A percentile compares a stretch with the other conserved stretches of the same genome.
Evolutionary conservation across 2,888 invertebrate genomes (phyloP).

Genomic region (Tricholauxania praeusta): DNA sequence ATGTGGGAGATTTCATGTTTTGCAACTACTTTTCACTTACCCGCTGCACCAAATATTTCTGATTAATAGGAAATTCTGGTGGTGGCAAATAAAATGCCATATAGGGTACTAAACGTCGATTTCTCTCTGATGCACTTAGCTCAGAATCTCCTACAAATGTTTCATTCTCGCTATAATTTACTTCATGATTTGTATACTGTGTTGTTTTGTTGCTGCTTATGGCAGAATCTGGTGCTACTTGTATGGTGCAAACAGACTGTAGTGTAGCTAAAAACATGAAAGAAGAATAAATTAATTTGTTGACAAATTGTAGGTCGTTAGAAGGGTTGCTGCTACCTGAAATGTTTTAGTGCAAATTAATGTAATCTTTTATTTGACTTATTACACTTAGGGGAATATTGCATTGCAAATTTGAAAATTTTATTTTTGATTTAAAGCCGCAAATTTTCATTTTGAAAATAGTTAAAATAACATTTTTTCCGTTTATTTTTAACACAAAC

Average conservation of each 20-base stretch:
- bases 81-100: conserved; percentile 84
- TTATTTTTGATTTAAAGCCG: no score
- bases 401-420: no score
- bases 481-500: no score
- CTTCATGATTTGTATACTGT: background rate
- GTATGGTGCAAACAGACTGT: conserved; percentile 8
- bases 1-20: background rate
- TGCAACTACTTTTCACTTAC: conserved; percentile 42
- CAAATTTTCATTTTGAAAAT: no score
- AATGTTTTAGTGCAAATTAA: no score
- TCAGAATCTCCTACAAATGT: conserved; percentile 54
- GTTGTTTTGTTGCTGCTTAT: background rate
- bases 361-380: no score
- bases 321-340: no score
- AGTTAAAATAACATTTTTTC: no score
- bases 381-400: no score
- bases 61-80: conserved; percentile 69
- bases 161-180: conserved; percentile 32
- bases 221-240: conserved; percentile 13
- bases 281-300: background rate
- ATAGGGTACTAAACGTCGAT: conserved; percentile 83
- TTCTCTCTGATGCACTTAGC: conserved; percentile 71
- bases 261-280: conserved; percentile 17
- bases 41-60: conserved; percentile 62
- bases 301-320: background rate